phyloP scores from a whole-genome alignment of 2,797 vertebrate genomes.

The Astyanax mexicanus region DNA sequence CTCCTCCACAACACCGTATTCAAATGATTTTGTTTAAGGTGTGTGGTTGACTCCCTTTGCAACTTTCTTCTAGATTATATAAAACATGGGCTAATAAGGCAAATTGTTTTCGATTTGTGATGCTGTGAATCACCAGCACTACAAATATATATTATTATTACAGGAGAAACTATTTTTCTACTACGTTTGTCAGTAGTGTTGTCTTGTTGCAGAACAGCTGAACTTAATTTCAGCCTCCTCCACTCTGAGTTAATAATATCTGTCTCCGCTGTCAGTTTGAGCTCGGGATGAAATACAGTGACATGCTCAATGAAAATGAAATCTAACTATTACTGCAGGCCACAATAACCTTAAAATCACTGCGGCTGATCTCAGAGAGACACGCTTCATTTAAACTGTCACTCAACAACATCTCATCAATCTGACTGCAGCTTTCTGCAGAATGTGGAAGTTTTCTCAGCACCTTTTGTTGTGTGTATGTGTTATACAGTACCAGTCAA shows the following conservation, averaged over 20 bases:
- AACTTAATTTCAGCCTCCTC: background rate
- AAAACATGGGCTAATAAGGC: too few species aligned
- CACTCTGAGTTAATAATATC: background rate
- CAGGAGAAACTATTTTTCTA: background rate
- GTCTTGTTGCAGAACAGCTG: background rate
- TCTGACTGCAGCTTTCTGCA: background rate
- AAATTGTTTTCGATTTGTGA: too few species aligned
- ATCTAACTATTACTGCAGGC: background rate
- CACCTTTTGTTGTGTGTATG: background rate
- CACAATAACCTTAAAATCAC: background rate
- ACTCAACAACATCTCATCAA: background rate
- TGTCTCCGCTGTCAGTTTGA: background rate
- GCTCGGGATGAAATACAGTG: background rate
- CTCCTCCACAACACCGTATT: too few species aligned
- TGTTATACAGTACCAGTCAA: too few species aligned
- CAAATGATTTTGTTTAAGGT: too few species aligned
- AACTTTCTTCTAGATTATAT: too few species aligned
- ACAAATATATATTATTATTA: too few species aligned
- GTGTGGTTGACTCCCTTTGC: too few species aligned
- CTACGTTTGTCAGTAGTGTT: background rate
- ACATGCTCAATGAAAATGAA: background rate
- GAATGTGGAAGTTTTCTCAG: background rate
- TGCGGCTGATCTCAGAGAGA: background rate
- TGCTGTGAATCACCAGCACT: too few species aligned
- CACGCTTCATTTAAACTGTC: background rate